phyloP scores from a whole-genome alignment of 2,113 vertebrate species.

The Crocuta crocuta region DNA sequence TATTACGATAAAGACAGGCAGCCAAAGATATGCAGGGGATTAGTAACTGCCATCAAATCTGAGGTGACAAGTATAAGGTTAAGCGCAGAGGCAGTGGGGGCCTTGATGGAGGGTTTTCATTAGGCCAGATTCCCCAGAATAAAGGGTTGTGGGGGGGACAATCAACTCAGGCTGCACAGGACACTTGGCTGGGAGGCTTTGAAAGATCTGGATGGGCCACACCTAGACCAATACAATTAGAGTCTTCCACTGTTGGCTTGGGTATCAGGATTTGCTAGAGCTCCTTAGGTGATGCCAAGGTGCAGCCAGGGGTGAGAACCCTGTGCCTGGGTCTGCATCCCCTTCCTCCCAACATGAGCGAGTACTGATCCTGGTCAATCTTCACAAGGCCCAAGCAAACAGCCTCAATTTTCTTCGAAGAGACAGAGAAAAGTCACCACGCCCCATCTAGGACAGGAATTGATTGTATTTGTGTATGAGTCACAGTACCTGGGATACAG shows the following conservation, averaged over 20 bases:
- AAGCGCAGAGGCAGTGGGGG: not conserved
- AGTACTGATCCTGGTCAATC: not conserved
- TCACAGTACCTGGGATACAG: not conserved
- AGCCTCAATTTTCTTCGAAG: not conserved
- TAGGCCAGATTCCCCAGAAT: not conserved
- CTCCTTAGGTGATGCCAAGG: not conserved
- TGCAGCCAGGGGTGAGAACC: not conserved
- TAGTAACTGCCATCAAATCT: not conserved
- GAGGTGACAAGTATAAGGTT: not conserved
- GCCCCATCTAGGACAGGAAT: not conserved
- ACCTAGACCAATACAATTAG: not conserved
- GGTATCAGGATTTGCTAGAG: not conserved
- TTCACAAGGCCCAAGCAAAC: not conserved
- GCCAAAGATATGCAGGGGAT: not conserved
- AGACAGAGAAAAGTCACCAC: not conserved
- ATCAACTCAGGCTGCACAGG: not conserved
- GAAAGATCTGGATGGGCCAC: constrained; percentile 21
- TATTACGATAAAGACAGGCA: constrained; percentile 27
- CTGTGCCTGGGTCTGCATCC: not conserved
- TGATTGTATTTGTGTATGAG: not conserved
- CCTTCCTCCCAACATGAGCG: not conserved
- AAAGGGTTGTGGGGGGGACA: not conserved
- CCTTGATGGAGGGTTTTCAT: not conserved
- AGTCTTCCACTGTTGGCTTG: not conserved
- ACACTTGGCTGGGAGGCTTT: not conserved